Evolutionary conservation across 2,888 invertebrate species (phyloP).

Genomic region (Coenonympha arcania): DNA sequence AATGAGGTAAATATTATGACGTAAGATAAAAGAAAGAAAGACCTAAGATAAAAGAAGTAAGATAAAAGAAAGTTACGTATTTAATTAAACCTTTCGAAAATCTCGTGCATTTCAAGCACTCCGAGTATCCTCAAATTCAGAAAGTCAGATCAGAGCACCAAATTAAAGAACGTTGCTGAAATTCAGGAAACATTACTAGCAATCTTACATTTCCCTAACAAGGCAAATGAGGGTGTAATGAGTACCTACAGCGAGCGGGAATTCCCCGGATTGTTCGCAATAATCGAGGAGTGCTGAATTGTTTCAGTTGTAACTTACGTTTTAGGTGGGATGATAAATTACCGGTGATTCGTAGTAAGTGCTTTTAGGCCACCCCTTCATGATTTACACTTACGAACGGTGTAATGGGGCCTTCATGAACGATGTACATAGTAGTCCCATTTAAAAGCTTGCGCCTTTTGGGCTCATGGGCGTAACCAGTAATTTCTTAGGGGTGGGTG

Average conservation of each 20-base stretch:
- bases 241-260: slow-evolving; percentile 17
- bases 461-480: too few relatives aligned
- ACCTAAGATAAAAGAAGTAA: too few relatives aligned
- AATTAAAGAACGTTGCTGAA: not conserved
- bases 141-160: not conserved
- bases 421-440: too few relatives aligned
- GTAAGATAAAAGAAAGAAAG: too few relatives aligned
- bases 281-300: slow-evolving; percentile 53
- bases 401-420: too few relatives aligned
- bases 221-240: slow-evolving; percentile 28
- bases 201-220: slow-evolving; percentile 17
- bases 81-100: too few relatives aligned
- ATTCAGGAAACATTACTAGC: not conserved
- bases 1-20: too few relatives aligned
- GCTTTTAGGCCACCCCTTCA: not conserved
- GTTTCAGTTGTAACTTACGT: slow-evolving; percentile 50
- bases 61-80: too few relatives aligned
- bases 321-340: slow-evolving; percentile 30
- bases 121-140: too few relatives aligned
- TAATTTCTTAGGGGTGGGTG: too few relatives aligned
- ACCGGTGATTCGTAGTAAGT: not conserved
- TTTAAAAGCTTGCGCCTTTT: too few relatives aligned
- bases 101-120: too few relatives aligned
- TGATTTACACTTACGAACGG: not conserved
- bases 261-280: slow-evolving; percentile 25